phyloP scores from a whole-genome alignment of 2,888 invertebrate genomes.

The Mechanitis mazaeus region DNA sequence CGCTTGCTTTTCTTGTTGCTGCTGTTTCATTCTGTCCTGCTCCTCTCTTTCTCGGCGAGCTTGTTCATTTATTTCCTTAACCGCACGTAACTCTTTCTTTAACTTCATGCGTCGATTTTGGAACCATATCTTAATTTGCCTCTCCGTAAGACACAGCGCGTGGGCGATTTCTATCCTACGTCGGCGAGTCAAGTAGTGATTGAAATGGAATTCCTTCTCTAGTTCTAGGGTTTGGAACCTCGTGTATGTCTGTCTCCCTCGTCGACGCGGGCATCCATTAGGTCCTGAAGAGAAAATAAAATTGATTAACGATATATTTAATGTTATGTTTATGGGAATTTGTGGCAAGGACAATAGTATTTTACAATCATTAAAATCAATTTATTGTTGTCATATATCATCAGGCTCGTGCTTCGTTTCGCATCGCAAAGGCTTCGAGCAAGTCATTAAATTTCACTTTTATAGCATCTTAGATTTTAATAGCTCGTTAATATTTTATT shows the following conservation, averaged over 20 bases:
- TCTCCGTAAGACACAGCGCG: constrained; percentile 95
- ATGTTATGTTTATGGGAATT: constrained; percentile 17
- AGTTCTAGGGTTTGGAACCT: constrained; percentile 98
- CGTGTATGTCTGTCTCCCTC: constrained; percentile 98
- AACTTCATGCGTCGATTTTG: constrained; percentile 98
- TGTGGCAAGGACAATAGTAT: constrained; percentile 26
- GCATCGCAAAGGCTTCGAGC: constrained; percentile 55
- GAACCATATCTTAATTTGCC: constrained; percentile 98
- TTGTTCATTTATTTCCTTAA: constrained; percentile 96
- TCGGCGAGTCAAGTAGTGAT: constrained; percentile 96
- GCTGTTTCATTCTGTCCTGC: constrained; percentile 93
- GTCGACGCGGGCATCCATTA: constrained; percentile 94
- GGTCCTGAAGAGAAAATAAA: constrained; percentile 85
- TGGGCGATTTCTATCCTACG: constrained; percentile 98
- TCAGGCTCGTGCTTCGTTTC: constrained; percentile 49
- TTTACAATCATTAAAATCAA: constrained; percentile 42
- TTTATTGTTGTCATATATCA: constrained; percentile 68
- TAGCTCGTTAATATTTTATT: constrained; percentile 74
- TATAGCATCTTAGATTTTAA: constrained; percentile 73
- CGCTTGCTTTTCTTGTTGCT: constrained; percentile 91
- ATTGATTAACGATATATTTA: constrained; percentile 30
- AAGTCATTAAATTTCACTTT: constrained; percentile 73
- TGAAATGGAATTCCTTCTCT: constrained; percentile 99
- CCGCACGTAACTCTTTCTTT: constrained; percentile 95
- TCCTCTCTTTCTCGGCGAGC: constrained; percentile 93